These are phyloP conservation scores for Glossophaga mutica DNA, from an alignment of 2,797 vertebrate genomes.

Conservation along the genomic window DNA sequence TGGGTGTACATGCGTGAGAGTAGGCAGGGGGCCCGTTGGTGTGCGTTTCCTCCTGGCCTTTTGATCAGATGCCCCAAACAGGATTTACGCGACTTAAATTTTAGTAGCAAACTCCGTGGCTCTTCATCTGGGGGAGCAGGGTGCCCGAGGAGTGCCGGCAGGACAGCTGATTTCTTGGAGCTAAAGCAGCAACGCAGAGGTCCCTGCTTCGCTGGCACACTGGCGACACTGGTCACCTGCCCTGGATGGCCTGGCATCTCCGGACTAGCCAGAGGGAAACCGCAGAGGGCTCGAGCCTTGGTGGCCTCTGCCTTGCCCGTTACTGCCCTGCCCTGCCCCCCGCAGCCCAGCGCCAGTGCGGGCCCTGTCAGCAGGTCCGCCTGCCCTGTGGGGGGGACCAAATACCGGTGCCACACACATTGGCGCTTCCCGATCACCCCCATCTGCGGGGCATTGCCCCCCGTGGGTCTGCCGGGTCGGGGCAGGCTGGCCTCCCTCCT, in stretches of 20 bases:
- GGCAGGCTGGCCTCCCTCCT: not conserved
- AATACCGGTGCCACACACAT: accelerated
- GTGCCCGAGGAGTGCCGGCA: not conserved
- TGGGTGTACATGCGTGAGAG: too few relatives aligned
- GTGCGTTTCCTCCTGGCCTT: not conserved
- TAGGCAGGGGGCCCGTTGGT: not conserved
- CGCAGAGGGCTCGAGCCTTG: too few relatives aligned
- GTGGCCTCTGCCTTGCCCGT: not conserved
- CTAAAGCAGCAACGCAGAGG: not conserved
- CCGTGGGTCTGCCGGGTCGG: too few relatives aligned
- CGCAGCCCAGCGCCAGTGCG: not conserved
- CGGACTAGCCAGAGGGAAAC: not conserved
- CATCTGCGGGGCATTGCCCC: accelerated
- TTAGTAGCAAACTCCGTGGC: not conserved
- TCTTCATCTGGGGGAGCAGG: not conserved
- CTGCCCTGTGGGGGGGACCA: not conserved
- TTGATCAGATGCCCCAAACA: not conserved
- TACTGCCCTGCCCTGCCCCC: not conserved
- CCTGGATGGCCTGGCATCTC: not conserved
- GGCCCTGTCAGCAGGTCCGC: accelerated
- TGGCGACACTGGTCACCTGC: not conserved
- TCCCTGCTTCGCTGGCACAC: accelerated
- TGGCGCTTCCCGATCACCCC: not conserved
- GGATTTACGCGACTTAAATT: not conserved
- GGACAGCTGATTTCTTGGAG: not conserved